Evolutionary conservation across 2,113 vertebrate species (phyloP), one percentile per base, ranked within the genome.

Genomic region (Panthera leo): DNA sequence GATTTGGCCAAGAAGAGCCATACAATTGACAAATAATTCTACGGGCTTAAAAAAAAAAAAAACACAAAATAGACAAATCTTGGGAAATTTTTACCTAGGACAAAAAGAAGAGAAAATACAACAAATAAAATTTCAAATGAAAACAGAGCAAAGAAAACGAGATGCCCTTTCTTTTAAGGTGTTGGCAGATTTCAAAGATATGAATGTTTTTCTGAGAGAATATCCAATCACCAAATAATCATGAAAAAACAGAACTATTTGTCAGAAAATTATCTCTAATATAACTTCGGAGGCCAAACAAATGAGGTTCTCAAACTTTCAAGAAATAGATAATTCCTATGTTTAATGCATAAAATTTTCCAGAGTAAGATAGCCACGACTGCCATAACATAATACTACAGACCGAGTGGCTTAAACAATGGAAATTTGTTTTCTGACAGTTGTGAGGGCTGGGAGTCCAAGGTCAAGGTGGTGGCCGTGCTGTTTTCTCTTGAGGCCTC

Each of bases 1-100:
- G 73, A 58, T 58, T 42, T 91, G 92, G 75, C 65, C 83, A 96
- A 82, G 42, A 86, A 90, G 19, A 82, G 65, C n/a, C n/a, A 65
- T 71, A 73, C 11, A 82, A 65, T 25, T 73, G 19, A 58, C 48
- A 67, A 34, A 70, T 58, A 85, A 85, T 70, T 68, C 36, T 76
- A 39, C 15, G 39, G 31, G 5, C 45, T 83, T 67, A 15, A 68
- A 75, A 79, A 80, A 63, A 75, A 73, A 75, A 61, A 90, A 68
- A 63, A 11, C 21, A 73, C 42, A 65, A 80, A 85, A 80, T 23
- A 78, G 68, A 82, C n/a, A 87, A 71, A 58, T 87, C 18, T 93
- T 13, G 65, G 9, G 16, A 73, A 71, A 94, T 78, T 91, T 88
- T 95, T 23, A 79, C 21, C 42, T 14, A 36, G 76, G 34, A 67